Evolutionary conservation across 2,113 vertebrate species (phyloP).

Genomic region (Thomomys bottae): DNA sequence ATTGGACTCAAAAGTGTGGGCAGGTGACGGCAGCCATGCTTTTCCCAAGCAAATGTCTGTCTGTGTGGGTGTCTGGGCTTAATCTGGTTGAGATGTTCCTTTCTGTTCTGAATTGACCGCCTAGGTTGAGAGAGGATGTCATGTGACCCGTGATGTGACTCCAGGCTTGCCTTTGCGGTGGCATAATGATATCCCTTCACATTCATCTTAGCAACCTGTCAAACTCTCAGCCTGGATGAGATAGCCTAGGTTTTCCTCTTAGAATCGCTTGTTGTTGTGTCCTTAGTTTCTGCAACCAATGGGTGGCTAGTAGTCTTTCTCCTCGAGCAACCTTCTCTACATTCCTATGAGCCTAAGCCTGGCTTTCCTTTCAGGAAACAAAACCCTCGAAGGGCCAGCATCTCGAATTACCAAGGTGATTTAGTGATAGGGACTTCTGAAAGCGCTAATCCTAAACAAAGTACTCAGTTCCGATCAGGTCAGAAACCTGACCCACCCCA

Average conservation of each 20-base stretch:
- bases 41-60: background rate
- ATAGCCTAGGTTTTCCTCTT: background rate
- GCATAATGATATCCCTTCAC: background rate
- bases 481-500: constrained; percentile 64
- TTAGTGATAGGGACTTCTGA: constrained; percentile 70
- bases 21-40: background rate
- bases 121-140: background rate
- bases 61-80: background rate
- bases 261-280: background rate
- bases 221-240: background rate
- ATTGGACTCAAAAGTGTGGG: background rate
- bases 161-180: background rate
- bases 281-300: background rate
- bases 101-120: background rate
- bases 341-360: constrained; percentile 69
- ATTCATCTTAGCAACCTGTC: background rate
- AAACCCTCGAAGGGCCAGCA: background rate
- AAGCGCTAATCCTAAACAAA: constrained; percentile 31
- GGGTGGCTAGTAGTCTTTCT: background rate
- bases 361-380: constrained; percentile 69
- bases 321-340: background rate
- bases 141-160: background rate
- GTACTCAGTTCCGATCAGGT: constrained; percentile 58
- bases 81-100: background rate
- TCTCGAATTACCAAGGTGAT: constrained; percentile 79